Evolutionary conservation across 2,797 vertebrate genomes (phyloP).

Genomic region (Amblyraja radiata): DNA sequence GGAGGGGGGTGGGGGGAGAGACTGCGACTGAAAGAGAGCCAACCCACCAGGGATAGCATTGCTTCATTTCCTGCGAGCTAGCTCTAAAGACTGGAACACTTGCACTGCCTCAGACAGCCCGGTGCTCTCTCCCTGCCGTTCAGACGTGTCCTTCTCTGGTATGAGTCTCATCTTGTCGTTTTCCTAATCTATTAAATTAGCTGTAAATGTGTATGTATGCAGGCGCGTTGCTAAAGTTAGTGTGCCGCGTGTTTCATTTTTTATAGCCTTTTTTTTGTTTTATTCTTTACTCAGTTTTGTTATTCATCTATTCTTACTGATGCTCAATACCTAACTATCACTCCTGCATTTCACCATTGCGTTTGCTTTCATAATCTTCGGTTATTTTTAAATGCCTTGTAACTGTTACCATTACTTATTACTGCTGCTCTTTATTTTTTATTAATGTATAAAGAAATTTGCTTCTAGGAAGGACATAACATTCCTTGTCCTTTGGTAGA

Average conservation of each 20-base stretch:
- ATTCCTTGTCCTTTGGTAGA: background rate
- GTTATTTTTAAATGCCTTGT: background rate
- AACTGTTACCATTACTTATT: background rate
- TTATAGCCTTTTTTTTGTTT: background rate
- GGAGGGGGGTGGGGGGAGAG: conserved; percentile 45
- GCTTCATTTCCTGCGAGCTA: conserved; percentile 50
- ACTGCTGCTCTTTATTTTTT: too few species aligned
- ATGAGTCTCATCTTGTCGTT: conserved; percentile 48
- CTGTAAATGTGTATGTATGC: background rate
- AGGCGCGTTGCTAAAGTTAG: background rate
- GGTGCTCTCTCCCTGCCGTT: conserved; percentile 60
- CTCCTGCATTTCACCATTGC: background rate
- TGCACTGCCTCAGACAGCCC: conserved; percentile 58
- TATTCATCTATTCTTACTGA: background rate
- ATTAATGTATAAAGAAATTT: background rate
- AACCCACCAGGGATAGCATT: conserved; percentile 46
- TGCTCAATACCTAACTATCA: background rate
- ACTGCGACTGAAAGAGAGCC: conserved; percentile 52
- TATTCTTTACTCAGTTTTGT: background rate
- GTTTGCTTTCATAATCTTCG: background rate
- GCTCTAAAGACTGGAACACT: conserved; percentile 66
- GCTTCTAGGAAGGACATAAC: background rate
- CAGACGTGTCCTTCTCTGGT: conserved; percentile 63
- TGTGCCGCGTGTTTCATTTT: background rate
- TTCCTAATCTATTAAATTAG: background rate